Conservation (phyloP, 2,797 vertebrate genomes). For the Ibycter americanus region DNA sequence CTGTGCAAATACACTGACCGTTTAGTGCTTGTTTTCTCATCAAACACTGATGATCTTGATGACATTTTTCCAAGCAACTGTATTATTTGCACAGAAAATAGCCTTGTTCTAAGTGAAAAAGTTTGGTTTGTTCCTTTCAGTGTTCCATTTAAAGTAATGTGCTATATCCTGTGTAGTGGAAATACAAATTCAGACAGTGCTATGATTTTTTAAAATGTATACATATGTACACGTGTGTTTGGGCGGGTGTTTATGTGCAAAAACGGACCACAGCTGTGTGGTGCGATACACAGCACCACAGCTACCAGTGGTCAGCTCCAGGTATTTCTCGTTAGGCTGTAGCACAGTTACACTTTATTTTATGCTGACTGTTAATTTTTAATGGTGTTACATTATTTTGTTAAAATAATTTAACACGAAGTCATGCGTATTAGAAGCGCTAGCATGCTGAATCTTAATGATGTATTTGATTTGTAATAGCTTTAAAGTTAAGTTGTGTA, state of each 20-base stretch:
- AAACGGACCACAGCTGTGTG: accelerated
- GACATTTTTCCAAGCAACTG: neutral
- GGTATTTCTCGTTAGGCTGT: neutral
- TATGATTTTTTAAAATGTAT: neutral
- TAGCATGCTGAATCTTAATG: neutral
- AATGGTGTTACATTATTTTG: neutral
- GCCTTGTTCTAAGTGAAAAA: neutral
- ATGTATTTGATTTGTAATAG: neutral
- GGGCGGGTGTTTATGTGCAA: neutral
- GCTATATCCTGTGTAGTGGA: neutral
- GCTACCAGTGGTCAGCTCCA: neutral
- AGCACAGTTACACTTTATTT: neutral
- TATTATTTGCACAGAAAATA: neutral
- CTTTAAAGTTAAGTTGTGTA: neutral
- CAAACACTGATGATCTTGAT: neutral
- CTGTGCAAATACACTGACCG: neutral
- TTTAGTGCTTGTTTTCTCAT: neutral
- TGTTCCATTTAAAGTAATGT: neutral
- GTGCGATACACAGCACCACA: neutral
- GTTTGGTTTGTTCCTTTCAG: neutral
- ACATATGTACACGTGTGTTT: accelerated
- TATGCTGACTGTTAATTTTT: neutral
- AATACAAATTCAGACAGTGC: neutral
- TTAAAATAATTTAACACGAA: neutral
- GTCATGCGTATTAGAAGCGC: neutral